These are phyloP conservation scores for Molossus molossus DNA, from an alignment of 2,797 vertebrate genomes.

Conservation along the genomic window DNA sequence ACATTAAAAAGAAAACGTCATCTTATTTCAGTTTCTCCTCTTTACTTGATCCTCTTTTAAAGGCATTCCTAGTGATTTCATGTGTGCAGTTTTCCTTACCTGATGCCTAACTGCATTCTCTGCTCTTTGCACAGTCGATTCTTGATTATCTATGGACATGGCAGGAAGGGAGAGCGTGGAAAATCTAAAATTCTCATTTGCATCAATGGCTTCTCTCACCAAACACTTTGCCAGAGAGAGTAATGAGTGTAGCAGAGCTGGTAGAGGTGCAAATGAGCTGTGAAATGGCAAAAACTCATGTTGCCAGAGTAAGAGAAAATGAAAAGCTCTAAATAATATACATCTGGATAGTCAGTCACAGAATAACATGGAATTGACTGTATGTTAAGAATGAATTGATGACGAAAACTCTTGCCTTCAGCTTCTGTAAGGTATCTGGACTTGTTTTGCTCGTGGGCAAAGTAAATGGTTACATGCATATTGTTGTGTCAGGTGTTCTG, in stretches of 20 bases:
- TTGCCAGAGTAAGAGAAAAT: constrained; percentile 69
- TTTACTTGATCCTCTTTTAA: neutral
- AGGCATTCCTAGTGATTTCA: constrained; percentile 34
- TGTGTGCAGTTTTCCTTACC: constrained; percentile 50
- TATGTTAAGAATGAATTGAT: constrained; percentile 30
- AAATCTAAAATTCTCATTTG: constrained; percentile 77
- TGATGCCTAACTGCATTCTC: constrained; percentile 36
- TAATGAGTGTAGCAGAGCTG: constrained; percentile 68
- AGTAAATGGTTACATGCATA: neutral
- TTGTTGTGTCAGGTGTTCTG: neutral
- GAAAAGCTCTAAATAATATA: constrained; percentile 62
- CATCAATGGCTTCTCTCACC: constrained; percentile 65
- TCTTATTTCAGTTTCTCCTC: neutral
- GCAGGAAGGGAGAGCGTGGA: constrained; percentile 65
- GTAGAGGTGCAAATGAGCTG: constrained; percentile 64
- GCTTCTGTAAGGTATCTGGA: neutral
- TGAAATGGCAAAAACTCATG: constrained; percentile 69
- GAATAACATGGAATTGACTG: neutral
- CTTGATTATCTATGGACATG: constrained; percentile 73
- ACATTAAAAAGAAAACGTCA: constrained; percentile 11
- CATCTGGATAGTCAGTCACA: constrained; percentile 34
- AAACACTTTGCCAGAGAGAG: constrained; percentile 69
- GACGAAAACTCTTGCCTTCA: neutral
- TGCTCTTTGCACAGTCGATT: constrained; percentile 66
- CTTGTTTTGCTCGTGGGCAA: neutral